Evolutionary conservation across 2,797 vertebrate genomes (phyloP), one percentile per base, ranked within the genome.

Genomic region (Centropyge bicolor): DNA sequence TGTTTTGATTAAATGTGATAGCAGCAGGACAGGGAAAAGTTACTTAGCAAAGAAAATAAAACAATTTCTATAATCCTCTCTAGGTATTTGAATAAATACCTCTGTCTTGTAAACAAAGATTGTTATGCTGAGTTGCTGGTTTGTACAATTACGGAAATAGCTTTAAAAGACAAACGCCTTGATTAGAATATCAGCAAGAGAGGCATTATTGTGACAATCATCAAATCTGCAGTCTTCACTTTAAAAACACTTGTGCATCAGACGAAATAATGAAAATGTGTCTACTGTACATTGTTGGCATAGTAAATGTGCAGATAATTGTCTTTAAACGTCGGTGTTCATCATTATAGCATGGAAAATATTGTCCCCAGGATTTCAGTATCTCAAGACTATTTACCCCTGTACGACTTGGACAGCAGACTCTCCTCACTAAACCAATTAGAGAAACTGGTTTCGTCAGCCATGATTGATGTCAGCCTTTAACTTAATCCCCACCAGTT

Each of bases 1-100:
- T 87, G 78, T 87, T 86, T 76, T 86, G 84, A 89, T 88, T 81
- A 57, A 74, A 75, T 86, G 78, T 73, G 85, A 87, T 86, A 76
- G 54, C 14, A 31, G 46, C 27, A 76, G 62, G 72, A 85, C 13
- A 38, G 17, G 38, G 57, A 43, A 69, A 86, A 80, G 71, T 83
- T 70, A 38, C 64, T 60, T 46, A 41, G 45, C 36, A 63, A 20
- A 52, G 62, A 27, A 27, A 69, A 59, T 38, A 68, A 60, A 63
- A 45, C 22, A 36, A 66, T 27, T 59, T 76, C 17, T 74, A 35
- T 77, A 70, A 81, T 80, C 61, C 80, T 80, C 41, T 60, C 40
- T 51, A 20, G 35, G 54, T 71, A 52, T 84, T 77, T 81, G 16
- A 79, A 81, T 67, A 46, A 54, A 60, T 68, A 60, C 54, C 48